A percentile compares a stretch with the other conserved stretches of the same genome.
Evolutionary conservation across 2,888 invertebrate species (phyloP).

Genomic region (Junonia oenone): DNA sequence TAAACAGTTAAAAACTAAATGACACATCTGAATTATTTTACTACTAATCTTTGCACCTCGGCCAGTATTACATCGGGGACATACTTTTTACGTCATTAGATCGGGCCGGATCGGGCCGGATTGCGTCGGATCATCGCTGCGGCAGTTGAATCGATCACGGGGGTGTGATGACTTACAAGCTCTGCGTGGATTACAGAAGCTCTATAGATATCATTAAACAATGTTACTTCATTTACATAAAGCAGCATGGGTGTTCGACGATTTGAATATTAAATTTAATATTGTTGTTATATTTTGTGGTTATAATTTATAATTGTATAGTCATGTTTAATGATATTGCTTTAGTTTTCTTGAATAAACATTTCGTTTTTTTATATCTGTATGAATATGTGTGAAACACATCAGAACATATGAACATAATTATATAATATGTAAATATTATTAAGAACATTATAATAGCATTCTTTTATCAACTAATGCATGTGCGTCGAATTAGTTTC

Average conservation of each 20-base stretch:
- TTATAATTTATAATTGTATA: no score
- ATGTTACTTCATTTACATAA: background rate
- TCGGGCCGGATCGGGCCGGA: constrained; percentile 60
- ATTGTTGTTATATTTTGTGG: background rate
- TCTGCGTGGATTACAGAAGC: constrained; percentile 22
- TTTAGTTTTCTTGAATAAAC: background rate
- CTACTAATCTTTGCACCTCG: constrained; percentile 48
- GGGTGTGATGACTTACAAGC: constrained; percentile 32
- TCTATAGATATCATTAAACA: constrained; percentile 18
- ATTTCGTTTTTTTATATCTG: background rate
- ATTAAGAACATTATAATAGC: no score
- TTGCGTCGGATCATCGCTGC: constrained; percentile 49
- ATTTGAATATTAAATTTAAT: background rate
- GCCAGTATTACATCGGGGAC: constrained; percentile 63
- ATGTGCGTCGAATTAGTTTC: no score
- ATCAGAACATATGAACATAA: background rate
- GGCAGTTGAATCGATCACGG: constrained; percentile 62
- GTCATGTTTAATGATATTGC: background rate
- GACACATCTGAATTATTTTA: constrained; percentile 14
- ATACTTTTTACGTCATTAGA: constrained; percentile 78
- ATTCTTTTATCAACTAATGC: no score
- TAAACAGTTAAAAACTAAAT: no score
- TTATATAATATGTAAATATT: background rate
- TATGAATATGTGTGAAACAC: background rate
- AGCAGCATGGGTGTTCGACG: background rate